Base-by-base conservation (phyloP, 2,797 vertebrate species). In the Protonibea diacanthus region DNA sequence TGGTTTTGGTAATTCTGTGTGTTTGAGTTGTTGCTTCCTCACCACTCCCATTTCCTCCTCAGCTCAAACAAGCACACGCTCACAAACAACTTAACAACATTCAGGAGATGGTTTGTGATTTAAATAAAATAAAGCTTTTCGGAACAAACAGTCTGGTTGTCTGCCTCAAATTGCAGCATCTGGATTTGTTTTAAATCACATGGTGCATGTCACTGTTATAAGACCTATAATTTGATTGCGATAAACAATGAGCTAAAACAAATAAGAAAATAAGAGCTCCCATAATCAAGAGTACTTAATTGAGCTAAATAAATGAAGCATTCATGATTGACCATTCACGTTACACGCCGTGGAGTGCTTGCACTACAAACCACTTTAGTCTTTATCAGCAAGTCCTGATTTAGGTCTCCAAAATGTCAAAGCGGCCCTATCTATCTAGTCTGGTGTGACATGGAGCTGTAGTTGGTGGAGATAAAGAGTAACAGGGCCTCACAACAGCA, bases 391-490 rank as follows among this genome's bases (percentile, higher is more conserved):
- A 48, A 66, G 18, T 15, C 13, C 42, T 23, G 51, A 21, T 20
- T 68, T 7, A 7, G 38, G 17, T 29, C 17, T 71, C 47, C n/a
- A 15, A 70, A 60, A 66, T 52, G 47, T 55, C 78, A 68, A 13
- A 68, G 68, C 75, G 42, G 49, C 7, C 55, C 40, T 23, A 8
- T 23, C 71, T 82, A 82, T 80, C 82, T 25, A 1, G 42, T 25
- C 61, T 9, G 25, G 55, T 61, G 29, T 53, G 65, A 68, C 59
- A 47, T 7, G 70, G 45, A 51, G 76, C 75, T 69, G 67, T 4
- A 18, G 53, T 60, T 21, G 55, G 58, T 18, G 49, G 48, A 82
- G 83, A 88, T 88, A 77, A 85, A 80, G 67, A 79, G 77, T 42
- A 45, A 25, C 66, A 6, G 21, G 66, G 63, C 49, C 64, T 74